Evolutionary conservation across 2,797 vertebrate genomes (phyloP).

Genomic region (Novumbra hubbsi): DNA sequence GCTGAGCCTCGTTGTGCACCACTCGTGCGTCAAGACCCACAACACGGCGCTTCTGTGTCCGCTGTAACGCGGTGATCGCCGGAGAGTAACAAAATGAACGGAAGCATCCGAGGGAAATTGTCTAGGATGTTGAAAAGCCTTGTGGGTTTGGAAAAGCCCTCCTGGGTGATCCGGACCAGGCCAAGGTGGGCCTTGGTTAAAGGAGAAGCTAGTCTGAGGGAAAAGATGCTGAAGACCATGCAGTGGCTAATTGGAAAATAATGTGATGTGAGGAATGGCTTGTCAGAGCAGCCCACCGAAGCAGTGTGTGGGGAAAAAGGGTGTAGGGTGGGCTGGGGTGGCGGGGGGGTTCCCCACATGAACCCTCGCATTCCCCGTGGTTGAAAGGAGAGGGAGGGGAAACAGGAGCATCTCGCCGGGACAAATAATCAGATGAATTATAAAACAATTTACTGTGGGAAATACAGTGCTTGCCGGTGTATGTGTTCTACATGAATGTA

Average conservation of each 20-base stretch:
- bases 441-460: too few species aligned
- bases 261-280: slow-evolving; percentile 61
- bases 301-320: slow-evolving; percentile 18
- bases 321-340: slow-evolving; percentile 11
- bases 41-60: background rate
- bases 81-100: slow-evolving; percentile 37
- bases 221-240: slow-evolving; percentile 15
- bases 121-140: slow-evolving; percentile 30
- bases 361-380: background rate
- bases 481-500: too few species aligned
- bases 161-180: slow-evolving; percentile 56
- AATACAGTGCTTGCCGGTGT: too few species aligned
- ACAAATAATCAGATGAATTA: too few species aligned
- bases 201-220: slow-evolving; percentile 46
- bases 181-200: slow-evolving; percentile 48
- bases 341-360: background rate
- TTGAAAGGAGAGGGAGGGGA: background rate
- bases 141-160: slow-evolving; percentile 55
- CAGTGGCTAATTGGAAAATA: slow-evolving; percentile 63
- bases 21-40: background rate
- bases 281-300: slow-evolving; percentile 40
- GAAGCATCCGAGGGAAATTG: slow-evolving; percentile 7
- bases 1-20: background rate
- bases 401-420: too few species aligned
- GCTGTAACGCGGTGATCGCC: slow-evolving; percentile 29